Conservation (phyloP, 2,797 vertebrate genomes). For the Balearica regulorum region DNA sequence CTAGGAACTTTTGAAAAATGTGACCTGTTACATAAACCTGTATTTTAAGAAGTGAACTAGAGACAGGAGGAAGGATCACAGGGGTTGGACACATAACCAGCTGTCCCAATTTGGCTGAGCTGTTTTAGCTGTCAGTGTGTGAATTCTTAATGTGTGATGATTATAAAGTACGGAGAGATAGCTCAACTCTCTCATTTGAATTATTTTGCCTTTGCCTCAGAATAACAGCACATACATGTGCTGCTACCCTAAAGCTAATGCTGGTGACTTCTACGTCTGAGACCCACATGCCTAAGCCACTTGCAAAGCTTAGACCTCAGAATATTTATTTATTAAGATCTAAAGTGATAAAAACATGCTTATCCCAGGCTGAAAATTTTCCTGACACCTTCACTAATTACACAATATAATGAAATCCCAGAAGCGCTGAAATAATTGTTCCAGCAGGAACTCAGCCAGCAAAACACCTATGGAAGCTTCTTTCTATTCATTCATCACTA, state of each 20-base stretch:
- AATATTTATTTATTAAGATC: not conserved
- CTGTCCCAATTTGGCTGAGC: conserved; percentile 52
- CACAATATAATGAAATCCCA: conserved; percentile 32
- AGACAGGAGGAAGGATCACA: conserved; percentile 59
- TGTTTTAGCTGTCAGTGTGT: conserved; percentile 55
- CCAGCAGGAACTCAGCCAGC: conserved; percentile 43
- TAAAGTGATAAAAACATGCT: conserved; percentile 1
- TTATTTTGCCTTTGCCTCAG: not conserved
- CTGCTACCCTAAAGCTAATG: not conserved
- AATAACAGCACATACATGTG: not conserved
- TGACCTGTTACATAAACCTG: conserved; percentile 45
- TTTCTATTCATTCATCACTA: not conserved
- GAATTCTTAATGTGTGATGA: conserved; percentile 47
- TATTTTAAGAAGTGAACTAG: conserved; percentile 54
- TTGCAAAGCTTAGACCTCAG: not conserved
- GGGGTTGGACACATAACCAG: conserved; percentile 58
- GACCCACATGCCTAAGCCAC: not conserved
- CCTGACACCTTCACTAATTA: conserved; percentile 43
- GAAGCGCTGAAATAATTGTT: conserved; percentile 26
- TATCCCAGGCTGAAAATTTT: conserved; percentile 1
- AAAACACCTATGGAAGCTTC: conserved; percentile 48
- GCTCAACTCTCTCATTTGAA: not conserved
- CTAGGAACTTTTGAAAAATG: not conserved
- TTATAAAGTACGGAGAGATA: not conserved
- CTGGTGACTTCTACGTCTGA: not conserved